A percentile compares a stretch with the other conserved stretches of the same genome.
These are phyloP conservation scores for Lithophane ornitopus DNA, from an alignment of 2,888 invertebrate species.

Conservation along the genomic window DNA sequence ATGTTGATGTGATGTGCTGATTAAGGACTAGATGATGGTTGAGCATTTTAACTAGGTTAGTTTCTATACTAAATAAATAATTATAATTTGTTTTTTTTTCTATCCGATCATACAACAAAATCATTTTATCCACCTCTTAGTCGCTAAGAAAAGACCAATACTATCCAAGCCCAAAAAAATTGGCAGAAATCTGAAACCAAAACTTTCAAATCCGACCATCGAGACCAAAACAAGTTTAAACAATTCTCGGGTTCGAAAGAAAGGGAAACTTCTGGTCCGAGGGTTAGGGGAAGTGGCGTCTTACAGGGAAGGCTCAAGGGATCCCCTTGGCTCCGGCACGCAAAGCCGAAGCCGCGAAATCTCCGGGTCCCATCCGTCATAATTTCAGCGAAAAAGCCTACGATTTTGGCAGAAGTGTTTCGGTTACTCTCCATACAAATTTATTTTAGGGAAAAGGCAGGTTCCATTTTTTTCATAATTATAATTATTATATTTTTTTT, in stretches of 20 bases:
- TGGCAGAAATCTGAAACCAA: conserved; percentile 17
- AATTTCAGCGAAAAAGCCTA: conserved; percentile 77
- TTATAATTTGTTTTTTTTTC: background rate
- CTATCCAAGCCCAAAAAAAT: background rate
- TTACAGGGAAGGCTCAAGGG: conserved; percentile 83
- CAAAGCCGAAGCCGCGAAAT: conserved; percentile 82
- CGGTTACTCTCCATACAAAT: conserved; percentile 34
- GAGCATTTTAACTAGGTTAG: background rate
- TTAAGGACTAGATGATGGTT: background rate
- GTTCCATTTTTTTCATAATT: background rate
- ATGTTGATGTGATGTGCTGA: background rate
- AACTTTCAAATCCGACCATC: conserved; percentile 48
- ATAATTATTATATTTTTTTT: no score
- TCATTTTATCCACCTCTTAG: background rate
- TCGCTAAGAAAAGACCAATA: background rate
- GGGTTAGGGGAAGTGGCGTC: conserved; percentile 65
- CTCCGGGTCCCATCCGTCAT: conserved; percentile 86
- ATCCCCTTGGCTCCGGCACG: conserved; percentile 78
- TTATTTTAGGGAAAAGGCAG: background rate
- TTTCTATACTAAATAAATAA: background rate
- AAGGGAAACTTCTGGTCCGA: conserved; percentile 66
- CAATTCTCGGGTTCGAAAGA: conserved; percentile 62
- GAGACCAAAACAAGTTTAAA: conserved; percentile 59
- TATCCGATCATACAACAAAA: background rate
- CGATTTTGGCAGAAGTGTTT: conserved; percentile 56